Evolutionary conservation across 2,888 invertebrate genomes (phyloP), one percentile per base, ranked within the genome.

Genomic region (Diarsia dahlii): DNA sequence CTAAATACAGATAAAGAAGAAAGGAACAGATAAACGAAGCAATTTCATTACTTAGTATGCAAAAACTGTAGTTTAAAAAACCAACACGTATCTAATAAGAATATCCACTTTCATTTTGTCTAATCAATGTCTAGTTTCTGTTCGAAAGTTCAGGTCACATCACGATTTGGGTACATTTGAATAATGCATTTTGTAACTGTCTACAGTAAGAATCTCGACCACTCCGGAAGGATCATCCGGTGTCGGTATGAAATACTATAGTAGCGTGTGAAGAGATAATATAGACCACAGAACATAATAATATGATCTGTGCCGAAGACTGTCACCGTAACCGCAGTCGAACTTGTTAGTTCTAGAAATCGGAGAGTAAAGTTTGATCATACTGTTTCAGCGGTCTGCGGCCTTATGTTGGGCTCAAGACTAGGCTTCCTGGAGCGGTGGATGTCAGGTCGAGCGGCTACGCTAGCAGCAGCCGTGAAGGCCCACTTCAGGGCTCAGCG

Each of bases 401-500:
- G 98, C 0, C 92, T 99, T 77, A 98, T 98, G 95, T 95, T 99
- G 79, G 98, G 98, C 3, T 96, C 98, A 58, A 97, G 98, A 71
- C 97, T 98, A 93, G 98, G 98, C 0, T 98, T 98, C 92, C 93
- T 98, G 18, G 97, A 97, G 87, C 93, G 95, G 0, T 92, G 95
- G 87, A 95, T 97, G 92, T 97, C 97, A 0, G 96, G 97, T 23
- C 97, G 97, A 34, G 97, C 97, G 0, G 97, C 97, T 72, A 96
- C 97, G 48, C 93, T 98, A 54, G 98, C 98, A 2, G 95, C 97
- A n/a, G 98, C 98, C 0, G 98, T 98, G 4, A 98, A 98, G 90
- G 97, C 98, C 60, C 97, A 98, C 89, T 98, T 98, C 91, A 96
- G 98, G 66, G 98, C 98, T 0, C 98, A 98, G 83, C 97, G 98